A percentile compares a stretch with the other conserved stretches of the same genome.
Evolutionary conservation across 2,888 invertebrate species (phyloP).

Genomic region (Stratiomys singularior): DNA sequence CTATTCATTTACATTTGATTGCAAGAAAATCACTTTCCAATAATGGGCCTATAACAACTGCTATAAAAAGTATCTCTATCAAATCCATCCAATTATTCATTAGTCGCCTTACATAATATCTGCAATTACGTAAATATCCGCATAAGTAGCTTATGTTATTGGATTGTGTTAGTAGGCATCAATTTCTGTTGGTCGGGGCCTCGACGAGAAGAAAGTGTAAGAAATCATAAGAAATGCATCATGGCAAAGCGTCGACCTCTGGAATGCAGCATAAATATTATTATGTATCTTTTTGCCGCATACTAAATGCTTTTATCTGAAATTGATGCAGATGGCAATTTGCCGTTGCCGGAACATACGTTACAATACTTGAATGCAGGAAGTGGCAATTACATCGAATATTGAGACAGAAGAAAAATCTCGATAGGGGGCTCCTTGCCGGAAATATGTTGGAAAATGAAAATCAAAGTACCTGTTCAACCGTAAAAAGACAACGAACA

Average conservation of each 20-base stretch:
- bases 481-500: neutral
- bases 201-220: neutral
- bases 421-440: neutral
- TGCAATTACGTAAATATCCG: neutral
- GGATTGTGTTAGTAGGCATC: neutral
- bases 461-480: neutral
- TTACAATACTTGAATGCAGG: neutral
- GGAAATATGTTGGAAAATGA: neutral
- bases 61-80: neutral
- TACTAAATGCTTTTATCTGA: neutral
- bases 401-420: neutral
- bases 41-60: neutral
- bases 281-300: neutral
- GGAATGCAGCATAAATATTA: no score
- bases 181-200: neutral
- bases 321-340: neutral
- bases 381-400: neutral
- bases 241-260: no score
- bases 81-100: constrained; percentile 1
- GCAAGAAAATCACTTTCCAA: neutral
- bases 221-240: no score
- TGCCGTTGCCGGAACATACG: neutral
- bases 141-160: neutral
- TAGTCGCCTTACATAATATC: neutral
- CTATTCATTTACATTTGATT: neutral